Base-by-base conservation (phyloP, 2,113 vertebrate species). In the Falco punctatus region DNA sequence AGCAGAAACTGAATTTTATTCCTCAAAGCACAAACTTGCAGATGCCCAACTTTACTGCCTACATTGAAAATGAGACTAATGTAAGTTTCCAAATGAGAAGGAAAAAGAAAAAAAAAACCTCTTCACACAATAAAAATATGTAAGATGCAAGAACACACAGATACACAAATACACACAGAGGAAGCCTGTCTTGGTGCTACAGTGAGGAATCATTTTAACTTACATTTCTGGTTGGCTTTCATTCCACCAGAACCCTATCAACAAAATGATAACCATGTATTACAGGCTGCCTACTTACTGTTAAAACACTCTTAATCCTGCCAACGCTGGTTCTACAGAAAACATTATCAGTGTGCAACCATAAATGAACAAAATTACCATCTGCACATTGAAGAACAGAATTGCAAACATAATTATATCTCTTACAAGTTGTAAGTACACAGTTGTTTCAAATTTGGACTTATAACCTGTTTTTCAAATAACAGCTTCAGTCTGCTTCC, bases 361-460 rank as follows among this genome's bases (percentile, higher is more conserved):
- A 92, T 91, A 97, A 97, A 97, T 95, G 96, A 96, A 96, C 89
- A 97, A 95, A 97, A 97, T 97, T 96, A 90, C 94, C 89, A 97
- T 94, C 94, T 97, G 93, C 87, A 91, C 75, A 59, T 64, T 74
- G 72, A 94, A 95, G 91, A 95, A 92, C 66, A 86, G 84, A 92
- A 91, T 10, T 78, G 92, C 92, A 96, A 96, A 95, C 74, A 71
- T 96, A 97, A 97, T 97, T 96, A 95, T 94, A 95, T 95, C 91
- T 95, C 71, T 96, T 93, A 90, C 64, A 67, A 51, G 79, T 82
- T 88, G 32, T 90, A 96, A 97, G 90, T 83, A 94, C 80, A 88
- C 67, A 93, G 93, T 96, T 91, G 92, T 88, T 95, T 96, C 83
- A 96, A 83, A 96, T 86, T 92, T 93, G 87, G 91, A 88, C 84